Conservation (phyloP, 2,888 invertebrate genomes). For the Macrosiphum euphorbiae region DNA sequence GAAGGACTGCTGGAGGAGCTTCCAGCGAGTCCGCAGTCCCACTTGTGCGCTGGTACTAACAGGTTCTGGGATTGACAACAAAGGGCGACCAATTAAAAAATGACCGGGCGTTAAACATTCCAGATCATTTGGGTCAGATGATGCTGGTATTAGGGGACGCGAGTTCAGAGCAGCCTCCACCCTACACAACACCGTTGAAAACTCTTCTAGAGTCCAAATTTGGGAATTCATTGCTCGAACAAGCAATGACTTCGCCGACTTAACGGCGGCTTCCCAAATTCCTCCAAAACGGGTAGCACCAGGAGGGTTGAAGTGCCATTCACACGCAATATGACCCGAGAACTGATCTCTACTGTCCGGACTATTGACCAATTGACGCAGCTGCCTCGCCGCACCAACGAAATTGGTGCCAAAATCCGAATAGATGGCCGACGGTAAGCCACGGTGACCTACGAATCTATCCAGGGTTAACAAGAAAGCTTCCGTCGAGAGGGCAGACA, state of each 20-base stretch:
- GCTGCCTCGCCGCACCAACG: slow-evolving; percentile 65
- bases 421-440: slow-evolving; percentile 66
- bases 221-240: neutral
- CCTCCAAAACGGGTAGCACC: neutral
- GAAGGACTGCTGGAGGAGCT: neutral
- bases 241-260: neutral
- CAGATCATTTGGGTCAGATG: neutral
- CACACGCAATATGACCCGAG: neutral
- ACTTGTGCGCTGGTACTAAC: fast-evolving
- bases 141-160: neutral
- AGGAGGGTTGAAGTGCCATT: neutral
- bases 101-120: neutral
- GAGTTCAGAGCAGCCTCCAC: neutral
- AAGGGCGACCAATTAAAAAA: neutral
- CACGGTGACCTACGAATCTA: slow-evolving; percentile 67
- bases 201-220: neutral
- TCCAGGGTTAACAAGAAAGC: slow-evolving; percentile 67
- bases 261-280: neutral
- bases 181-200: too few relatives aligned
- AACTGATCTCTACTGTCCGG: neutral
- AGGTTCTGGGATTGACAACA: too few relatives aligned
- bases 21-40: neutral
- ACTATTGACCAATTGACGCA: neutral
- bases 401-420: slow-evolving; percentile 68
- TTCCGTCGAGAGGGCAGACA: too few relatives aligned